These are phyloP conservation scores for Colletes gigas DNA, from an alignment of 1,140 invertebrate genomes.

Conservation along the genomic window DNA sequence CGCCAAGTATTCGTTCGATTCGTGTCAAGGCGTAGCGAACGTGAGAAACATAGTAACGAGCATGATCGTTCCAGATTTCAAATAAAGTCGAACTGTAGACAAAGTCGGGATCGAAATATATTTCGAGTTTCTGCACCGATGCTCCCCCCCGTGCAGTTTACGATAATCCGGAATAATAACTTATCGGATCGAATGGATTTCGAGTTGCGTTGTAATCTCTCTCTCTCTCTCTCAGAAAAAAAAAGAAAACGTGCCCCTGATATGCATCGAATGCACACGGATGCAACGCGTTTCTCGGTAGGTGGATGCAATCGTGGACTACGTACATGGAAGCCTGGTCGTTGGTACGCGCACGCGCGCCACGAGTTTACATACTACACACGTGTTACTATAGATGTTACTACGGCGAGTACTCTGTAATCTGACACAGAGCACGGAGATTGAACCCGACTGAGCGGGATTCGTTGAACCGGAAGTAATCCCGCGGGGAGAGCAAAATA, in stretches of 20 bases:
- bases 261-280: slow-evolving; percentile 6
- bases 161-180: not conserved
- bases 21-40: slow-evolving; percentile 48
- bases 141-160: not conserved
- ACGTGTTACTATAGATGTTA: slow-evolving; percentile 62
- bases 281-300: not conserved
- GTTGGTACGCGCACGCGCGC: slow-evolving; percentile 40
- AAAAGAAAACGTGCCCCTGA: not conserved
- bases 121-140: not conserved
- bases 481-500: slow-evolving; percentile 46
- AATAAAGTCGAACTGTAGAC: no score
- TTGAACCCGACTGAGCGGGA: slow-evolving; percentile 53
- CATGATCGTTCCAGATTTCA: slow-evolving; percentile 5
- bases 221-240: not conserved
- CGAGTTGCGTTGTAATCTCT: not conserved
- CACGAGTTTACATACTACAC: slow-evolving; percentile 52
- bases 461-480: slow-evolving; percentile 65
- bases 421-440: slow-evolving; percentile 59
- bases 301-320: no score
- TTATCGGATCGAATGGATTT: no score
- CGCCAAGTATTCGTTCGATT: slow-evolving; percentile 18
- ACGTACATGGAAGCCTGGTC: not conserved
- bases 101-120: no score
- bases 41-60: not conserved
- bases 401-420: slow-evolving; percentile 63